Conservation (phyloP, 2,113 vertebrate species). For the Lichenostomus cassidix region DNA sequence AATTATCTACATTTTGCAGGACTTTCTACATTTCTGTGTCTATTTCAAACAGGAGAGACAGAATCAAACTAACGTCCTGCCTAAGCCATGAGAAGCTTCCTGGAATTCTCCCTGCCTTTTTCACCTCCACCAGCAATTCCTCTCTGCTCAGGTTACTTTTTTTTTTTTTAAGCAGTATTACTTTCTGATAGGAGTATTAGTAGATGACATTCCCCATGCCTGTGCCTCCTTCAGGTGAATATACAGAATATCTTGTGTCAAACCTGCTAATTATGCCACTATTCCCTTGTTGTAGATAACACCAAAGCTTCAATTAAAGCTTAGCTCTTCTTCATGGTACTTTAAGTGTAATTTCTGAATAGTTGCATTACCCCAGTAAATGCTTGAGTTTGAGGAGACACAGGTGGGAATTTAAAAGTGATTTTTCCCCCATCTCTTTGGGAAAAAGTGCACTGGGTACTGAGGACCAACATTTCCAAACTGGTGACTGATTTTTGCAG, state of each 20-base stretch:
- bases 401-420: background rate
- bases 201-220: background rate
- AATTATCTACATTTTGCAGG: background rate
- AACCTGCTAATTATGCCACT: slow-evolving; percentile 2
- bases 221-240: background rate
- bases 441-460: background rate
- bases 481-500: background rate
- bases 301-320: slow-evolving; percentile 3
- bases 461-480: background rate
- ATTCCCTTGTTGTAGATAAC: background rate
- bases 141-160: background rate
- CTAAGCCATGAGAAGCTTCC: background rate
- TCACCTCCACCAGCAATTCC: background rate
- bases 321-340: background rate
- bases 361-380: background rate
- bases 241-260: background rate
- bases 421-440: background rate
- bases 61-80: background rate
- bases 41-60: background rate
- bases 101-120: background rate
- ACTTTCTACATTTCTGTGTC: background rate
- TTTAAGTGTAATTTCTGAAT: background rate
- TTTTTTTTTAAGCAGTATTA: background rate
- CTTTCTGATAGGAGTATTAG: background rate
- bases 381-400: background rate